Evolutionary conservation across 2,113 vertebrate species (phyloP).

Genomic region (Ptilorrhoa leucosticta): DNA sequence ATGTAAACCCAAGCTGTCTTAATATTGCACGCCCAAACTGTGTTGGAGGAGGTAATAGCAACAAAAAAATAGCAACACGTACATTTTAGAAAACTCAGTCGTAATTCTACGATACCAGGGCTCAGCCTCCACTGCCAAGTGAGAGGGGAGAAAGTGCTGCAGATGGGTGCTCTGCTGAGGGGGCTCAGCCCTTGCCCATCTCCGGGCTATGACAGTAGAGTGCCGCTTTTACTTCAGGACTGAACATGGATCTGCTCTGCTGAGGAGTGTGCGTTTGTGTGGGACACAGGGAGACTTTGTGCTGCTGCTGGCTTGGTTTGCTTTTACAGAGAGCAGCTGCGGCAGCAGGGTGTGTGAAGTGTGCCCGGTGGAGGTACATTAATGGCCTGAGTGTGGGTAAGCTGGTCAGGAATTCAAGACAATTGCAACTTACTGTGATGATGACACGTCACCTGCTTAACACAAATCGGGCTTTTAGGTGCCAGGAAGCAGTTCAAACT

Average conservation of each 20-base stretch:
- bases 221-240: background rate
- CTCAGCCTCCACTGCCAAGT: accelerated
- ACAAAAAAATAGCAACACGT: background rate
- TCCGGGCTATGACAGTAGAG: background rate
- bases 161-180: background rate
- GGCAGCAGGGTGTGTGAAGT: accelerated
- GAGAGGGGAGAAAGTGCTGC: background rate
- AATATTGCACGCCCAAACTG: conserved; percentile 47
- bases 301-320: background rate
- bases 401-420: background rate
- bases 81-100: background rate
- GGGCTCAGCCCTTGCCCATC: background rate
- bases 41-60: conserved; percentile 42
- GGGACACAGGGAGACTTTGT: background rate
- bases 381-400: background rate
- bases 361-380: accelerated
- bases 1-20: conserved; percentile 58
- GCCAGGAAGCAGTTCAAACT: background rate
- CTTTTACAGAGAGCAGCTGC: background rate
- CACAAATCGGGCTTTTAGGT: background rate
- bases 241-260: background rate
- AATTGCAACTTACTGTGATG: background rate
- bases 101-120: accelerated
- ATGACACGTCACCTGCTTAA: background rate
- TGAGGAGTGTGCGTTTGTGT: accelerated